Evolutionary conservation across 2,888 invertebrate species (phyloP).

Genomic region (Electrophaes corylata): DNA sequence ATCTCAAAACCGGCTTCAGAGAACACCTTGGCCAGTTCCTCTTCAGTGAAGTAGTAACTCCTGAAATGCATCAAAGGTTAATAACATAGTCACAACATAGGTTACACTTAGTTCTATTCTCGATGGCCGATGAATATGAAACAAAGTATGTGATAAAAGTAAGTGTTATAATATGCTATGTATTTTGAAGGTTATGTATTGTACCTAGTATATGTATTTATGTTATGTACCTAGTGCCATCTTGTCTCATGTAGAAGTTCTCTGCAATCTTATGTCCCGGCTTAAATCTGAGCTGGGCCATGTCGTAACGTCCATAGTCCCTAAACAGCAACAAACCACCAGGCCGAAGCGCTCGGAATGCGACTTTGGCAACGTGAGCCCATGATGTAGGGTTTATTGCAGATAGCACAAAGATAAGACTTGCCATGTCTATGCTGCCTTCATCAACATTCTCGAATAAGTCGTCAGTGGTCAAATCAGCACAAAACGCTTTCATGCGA

Average conservation of each 20-base stretch:
- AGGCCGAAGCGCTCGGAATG: conserved; percentile 86
- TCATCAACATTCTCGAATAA: conserved; percentile 83
- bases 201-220: too few species aligned
- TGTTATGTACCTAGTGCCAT: conserved; percentile 98
- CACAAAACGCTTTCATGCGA: conserved; percentile 91
- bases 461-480: conserved; percentile 90
- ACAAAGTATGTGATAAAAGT: background rate
- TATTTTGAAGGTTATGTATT: background rate
- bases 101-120: too few species aligned
- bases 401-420: conserved; percentile 97
- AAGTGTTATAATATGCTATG: background rate
- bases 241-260: conserved; percentile 97
- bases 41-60: conserved; percentile 91
- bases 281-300: conserved; percentile 97
- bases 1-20: conserved; percentile 88
- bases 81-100: background rate
- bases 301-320: conserved; percentile 97
- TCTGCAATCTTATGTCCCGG: conserved; percentile 96
- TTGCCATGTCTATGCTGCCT: conserved; percentile 89
- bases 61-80: conserved; percentile 59
- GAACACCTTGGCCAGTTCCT: conserved; percentile 88
- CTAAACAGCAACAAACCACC: conserved; percentile 94
- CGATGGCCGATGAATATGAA: too few species aligned
- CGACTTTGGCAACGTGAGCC: conserved; percentile 84
- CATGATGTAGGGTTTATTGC: conserved; percentile 96